Evolutionary conservation across 2,797 vertebrate genomes (phyloP).

Genomic region (Brotula barbata): DNA sequence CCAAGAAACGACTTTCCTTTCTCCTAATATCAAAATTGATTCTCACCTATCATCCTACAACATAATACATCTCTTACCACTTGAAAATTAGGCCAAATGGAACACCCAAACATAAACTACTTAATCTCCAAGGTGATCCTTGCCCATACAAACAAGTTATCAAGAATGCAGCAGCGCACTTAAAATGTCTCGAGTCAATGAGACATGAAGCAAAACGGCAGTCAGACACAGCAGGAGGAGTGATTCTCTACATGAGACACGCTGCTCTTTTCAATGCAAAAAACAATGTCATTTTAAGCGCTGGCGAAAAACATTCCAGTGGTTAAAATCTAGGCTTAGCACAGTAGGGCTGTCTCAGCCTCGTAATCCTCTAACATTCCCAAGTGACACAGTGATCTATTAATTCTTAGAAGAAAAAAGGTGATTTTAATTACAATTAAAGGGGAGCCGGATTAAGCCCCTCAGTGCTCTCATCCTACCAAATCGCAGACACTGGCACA

Average conservation of each 20-base stretch:
- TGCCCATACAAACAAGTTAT: conserved; percentile 14
- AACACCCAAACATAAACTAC: conserved; percentile 23
- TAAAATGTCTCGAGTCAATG: conserved; percentile 17
- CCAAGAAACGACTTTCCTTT: background rate
- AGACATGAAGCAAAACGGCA: conserved; percentile 7
- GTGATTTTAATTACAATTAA: conserved; percentile 33
- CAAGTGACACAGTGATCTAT: conserved; percentile 24
- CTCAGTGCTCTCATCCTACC: conserved; percentile 33
- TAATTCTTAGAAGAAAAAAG: conserved; percentile 23
- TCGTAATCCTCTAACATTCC: conserved; percentile 23
- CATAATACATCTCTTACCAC: too few relatives aligned
- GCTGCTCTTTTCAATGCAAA: background rate
- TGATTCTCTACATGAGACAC: background rate
- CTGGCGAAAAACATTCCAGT: background rate
- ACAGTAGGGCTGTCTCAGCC: background rate
- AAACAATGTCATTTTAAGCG: conserved; percentile 9
- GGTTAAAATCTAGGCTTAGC: background rate
- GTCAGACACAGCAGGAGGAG: conserved; percentile 15
- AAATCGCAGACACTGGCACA: conserved; percentile 6
- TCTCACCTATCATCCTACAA: too few relatives aligned
- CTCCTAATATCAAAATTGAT: too few relatives aligned
- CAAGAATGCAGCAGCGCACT: conserved; percentile 11
- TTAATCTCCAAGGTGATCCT: conserved; percentile 20
- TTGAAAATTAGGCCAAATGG: too few relatives aligned
- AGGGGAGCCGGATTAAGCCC: conserved; percentile 26